Evolutionary conservation across 2,888 invertebrate species (phyloP), one percentile per base, ranked within the genome.

Genomic region (Drosophila pseudotalamancana): DNA sequence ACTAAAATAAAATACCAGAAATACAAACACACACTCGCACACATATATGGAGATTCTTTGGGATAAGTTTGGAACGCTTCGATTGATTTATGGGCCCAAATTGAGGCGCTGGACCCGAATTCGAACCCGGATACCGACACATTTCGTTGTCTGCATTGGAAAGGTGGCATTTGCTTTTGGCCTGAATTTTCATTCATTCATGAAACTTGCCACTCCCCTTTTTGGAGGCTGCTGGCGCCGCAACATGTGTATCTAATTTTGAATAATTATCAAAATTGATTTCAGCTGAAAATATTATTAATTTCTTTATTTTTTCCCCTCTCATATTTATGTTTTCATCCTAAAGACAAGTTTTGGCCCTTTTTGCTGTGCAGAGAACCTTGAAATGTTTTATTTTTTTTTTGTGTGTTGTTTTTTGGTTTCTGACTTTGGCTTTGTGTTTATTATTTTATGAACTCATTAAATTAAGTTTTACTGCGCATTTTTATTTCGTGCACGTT

Each of bases 61-160:
- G 76, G 40, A 59, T 61, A 66, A 75, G 56, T 61, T 65, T 67
- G 69, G 67, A 71, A 45, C 64, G 64, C 67, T 35, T 70, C 79
- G 85, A 90, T 89, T 90, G 90, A 90, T 90, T 90, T 90, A 90
- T 90, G 82, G 71, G 67, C 80, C 67, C 59, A 89, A 90, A 80
- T 80, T 80, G 87, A 80, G 71, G 70, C 70, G 74, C 69, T 62
- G 50, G 53, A 46, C 35, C 63, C 50, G 57, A 62, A 49, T 61
- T 53, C 59, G 57, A 45, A 45, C 57, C 62, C 78, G 69, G 73
- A 68, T 62, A 56, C 57, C 43, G 48, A 37, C 55, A 56, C 65
- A 77, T 57, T 63, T 60, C 50, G 60, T 48, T 55, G 63, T 57
- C 23, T 45, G 37, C 48, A 40, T 46, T 53, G 31, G 23, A 71